A percentile compares a stretch with the other conserved stretches of the same genome.
These are phyloP conservation scores for Cybosia mesomella DNA, from an alignment of 2,888 invertebrate species.

Conservation along the genomic window DNA sequence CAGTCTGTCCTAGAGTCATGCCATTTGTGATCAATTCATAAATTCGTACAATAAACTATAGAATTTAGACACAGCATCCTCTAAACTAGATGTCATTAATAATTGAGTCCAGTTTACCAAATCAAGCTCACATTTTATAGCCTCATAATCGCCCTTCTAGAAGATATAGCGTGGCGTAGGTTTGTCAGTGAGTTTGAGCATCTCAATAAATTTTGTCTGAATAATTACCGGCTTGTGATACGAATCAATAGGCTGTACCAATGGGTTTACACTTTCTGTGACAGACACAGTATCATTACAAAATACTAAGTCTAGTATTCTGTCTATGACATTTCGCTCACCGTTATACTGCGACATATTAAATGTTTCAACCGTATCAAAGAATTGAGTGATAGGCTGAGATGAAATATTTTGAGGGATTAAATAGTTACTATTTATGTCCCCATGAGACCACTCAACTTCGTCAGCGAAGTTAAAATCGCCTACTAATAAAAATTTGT, in stretches of 20 bases:
- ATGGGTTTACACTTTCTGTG: too few species aligned
- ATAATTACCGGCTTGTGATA: too few species aligned
- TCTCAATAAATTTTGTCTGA: too few species aligned
- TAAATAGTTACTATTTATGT: background rate
- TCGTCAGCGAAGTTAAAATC: background rate
- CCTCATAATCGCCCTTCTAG: background rate
- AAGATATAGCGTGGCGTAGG: background rate
- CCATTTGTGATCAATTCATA: too few species aligned
- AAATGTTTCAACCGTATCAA: too few species aligned
- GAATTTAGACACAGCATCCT: conserved; percentile 11
- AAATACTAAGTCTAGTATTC: too few species aligned
- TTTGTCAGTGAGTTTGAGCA: background rate
- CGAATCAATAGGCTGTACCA: background rate
- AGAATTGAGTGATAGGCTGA: too few species aligned
- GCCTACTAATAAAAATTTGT: background rate
- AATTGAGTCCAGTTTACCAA: background rate
- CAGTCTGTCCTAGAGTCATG: too few species aligned
- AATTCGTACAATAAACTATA: conserved; percentile 15
- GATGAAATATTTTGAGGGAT: conserved; percentile 1
- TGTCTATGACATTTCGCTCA: too few species aligned
- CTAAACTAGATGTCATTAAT: background rate
- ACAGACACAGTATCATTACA: too few species aligned
- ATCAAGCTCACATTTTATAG: background rate
- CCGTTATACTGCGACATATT: too few species aligned
- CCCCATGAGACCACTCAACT: background rate